phyloP scores from a whole-genome alignment of 2,797 vertebrate species.

The Takifugu ocellatus region DNA sequence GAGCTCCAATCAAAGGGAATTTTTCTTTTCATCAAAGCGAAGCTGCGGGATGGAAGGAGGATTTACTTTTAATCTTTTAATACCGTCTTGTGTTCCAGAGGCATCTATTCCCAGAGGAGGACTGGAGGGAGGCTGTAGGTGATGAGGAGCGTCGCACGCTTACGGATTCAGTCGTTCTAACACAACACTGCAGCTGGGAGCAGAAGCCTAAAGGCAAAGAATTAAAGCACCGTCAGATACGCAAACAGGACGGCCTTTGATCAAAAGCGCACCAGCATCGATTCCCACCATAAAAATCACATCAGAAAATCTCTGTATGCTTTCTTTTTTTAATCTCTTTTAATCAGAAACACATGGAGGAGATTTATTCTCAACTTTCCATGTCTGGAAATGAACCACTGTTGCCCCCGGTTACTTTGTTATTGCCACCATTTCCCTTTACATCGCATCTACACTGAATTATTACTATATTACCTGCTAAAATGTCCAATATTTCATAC shows the following conservation, averaged over 20 bases:
- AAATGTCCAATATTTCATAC: too few species aligned
- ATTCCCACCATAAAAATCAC: too few species aligned
- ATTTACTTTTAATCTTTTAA: conserved; percentile 75
- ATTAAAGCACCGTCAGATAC: too few species aligned
- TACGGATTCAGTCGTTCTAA: not conserved
- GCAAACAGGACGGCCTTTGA: too few species aligned
- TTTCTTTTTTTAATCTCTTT: not conserved
- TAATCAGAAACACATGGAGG: not conserved
- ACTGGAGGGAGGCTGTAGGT: conserved; percentile 1
- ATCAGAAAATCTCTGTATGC: not conserved
- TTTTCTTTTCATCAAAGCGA: conserved; percentile 61
- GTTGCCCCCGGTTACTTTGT: too few species aligned
- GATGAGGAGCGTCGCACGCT: not conserved
- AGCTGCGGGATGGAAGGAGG: conserved; percentile 44
- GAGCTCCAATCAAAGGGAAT: conserved; percentile 67
- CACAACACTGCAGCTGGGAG: not conserved
- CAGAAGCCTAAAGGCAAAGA: too few species aligned
- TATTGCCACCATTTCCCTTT: too few species aligned
- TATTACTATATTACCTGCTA: too few species aligned
- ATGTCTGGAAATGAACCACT: not conserved
- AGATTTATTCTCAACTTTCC: not conserved
- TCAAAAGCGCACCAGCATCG: too few species aligned
- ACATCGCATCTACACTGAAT: too few species aligned
- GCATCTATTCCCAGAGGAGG: conserved; percentile 6
- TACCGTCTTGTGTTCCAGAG: conserved; percentile 45